Base-by-base conservation (phyloP, 1,140 invertebrate genomes). In the Lordiphosa collinella region DNA sequence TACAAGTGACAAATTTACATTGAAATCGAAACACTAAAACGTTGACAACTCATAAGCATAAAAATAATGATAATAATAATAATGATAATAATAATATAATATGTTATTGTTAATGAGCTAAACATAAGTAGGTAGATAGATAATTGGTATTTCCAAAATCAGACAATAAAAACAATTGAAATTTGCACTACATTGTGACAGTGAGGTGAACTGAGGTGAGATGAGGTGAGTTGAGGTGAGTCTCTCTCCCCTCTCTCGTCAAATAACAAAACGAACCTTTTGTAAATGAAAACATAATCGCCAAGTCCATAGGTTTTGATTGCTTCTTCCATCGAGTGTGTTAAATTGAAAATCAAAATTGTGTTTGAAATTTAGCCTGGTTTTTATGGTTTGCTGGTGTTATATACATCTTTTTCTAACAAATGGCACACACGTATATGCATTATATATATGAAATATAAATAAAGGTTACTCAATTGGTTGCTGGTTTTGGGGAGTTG, bases 1-100 rank as follows among this genome's bases (percentile, higher is more conserved):
- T 82, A 79, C 75, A 79, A 56, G 65, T 79, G 75, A 75, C 63
- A 70, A 55, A 61, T 61, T 52, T 82, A 79, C 76, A 70, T 66
- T 53, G 65, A 75, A 67, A 41, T 59, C 31, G 60, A 70, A 75
- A 70, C 43, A 65, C 70, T 55, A 73, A 57, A 56, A 70, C 66
- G 25, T 56, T 56, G 62, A 65, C 50, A 55, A 58, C 35, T 64
- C 37, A 53, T 12, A 22, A 12, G 11, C 53, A 51, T 54, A 50
- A 51, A 25, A 40, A n/a, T 14, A 41, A 7, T 36, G 11, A 35
- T 60, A 40, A 54, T 71, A 40, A 59, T 59, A 31, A 69, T 60
- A 53, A 63, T 68, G 32, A 53, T 67, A 44, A 57, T 59, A 35
- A 65, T 67, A 46, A 65, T 38, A 44, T 18, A 22, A 55, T 40